Base-by-base conservation (phyloP, 2,113 vertebrate genomes). In the Pomatostomus ruficeps region DNA sequence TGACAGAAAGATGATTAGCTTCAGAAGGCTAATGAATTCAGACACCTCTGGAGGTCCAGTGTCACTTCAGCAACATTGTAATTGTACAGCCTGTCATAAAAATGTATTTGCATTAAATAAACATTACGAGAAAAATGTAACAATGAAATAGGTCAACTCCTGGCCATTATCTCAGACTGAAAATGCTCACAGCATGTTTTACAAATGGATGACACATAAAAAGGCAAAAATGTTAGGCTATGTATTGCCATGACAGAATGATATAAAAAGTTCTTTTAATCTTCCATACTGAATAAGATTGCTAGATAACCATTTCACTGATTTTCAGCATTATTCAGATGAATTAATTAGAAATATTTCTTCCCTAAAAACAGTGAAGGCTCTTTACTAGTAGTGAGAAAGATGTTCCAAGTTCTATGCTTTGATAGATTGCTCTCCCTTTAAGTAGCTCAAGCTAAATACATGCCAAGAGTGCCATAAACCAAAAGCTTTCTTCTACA, bases 101-200 rank as follows among this genome's bases (percentile, higher is more conserved):
- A 97, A 93, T 40, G 33, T 78, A 88, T 89, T 96, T 89, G 42
- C 71, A 92, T 90, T 93, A 96, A 96, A 85, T 62, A 96, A 96
- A 85, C 20, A 55, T 72, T 88, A 52, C 72, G n/a, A 73, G 70
- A 36, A 81, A 88, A 95, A 96, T 59, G 29, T 16, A 96, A 48
- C 85, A 97, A 95, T 40, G 52, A 78, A 92, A 85, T 5, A 94
- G 89, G 94, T 96, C 84, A 89, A 36, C 31, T 83, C 66, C 26
- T 14, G 48, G 75, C 54, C 51, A 57, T 88, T 74, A 90, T 57
- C 71, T 91, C 82, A 38, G n/a, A 38, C 15, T 49, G 35, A 88
- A 96, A 97, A 85, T 24, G 66, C n/a, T 91, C 63, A 61, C 55
- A 83, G 43, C 6, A 38, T 49, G 68, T 67, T 91, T 85, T 74